Base-by-base conservation (phyloP, 2,113 vertebrate genomes). In the Colinus virginianus region DNA sequence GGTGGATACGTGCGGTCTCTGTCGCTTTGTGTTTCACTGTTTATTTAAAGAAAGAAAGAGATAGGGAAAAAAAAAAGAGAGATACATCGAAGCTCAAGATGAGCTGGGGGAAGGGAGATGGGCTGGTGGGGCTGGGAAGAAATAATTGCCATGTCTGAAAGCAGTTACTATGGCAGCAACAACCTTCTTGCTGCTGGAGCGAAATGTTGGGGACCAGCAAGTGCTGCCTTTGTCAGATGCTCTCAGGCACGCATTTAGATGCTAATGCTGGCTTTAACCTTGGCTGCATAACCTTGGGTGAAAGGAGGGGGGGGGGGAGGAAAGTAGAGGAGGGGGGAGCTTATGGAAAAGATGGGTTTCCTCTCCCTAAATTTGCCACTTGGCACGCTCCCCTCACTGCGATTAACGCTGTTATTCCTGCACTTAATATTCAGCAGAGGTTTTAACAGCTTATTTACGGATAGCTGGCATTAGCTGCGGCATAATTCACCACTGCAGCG, bases 241-340 rank as follows among this genome's bases (percentile, higher is more conserved):
- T 74, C 7, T 2, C 75, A 85, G 91, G 3, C 82, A 11, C 90
- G 78, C 84, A 78, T 95, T 94, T 69, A 71, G 85, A 90, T 59
- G 93, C 77, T 83, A 84, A 88, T 49, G 40, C 20, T 38, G 38
- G 23, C 58, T 90, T 94, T 93, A 78, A 91, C 96, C 93, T 96
- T 94, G 93, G 23, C 85, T 45, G 84, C 76, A 93, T 92, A 89
- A 96, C 96, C 96, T 96, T 69, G 6, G 19, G 7, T 8, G 14
- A 32, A 21, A 21, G 23, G 3, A 9, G 42, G 8, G 13, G 17
- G 7, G 49, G 14, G 15, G 5, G 49, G 14, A 28, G 51, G 84
- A 88, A 81, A 66, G 42, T 18, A 1, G 15, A 30, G 18, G n/a
- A 30, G 25, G 28, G 6, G 11, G 26, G 32, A 9, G 2, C 38